phyloP scores from a whole-genome alignment of 2,888 invertebrate genomes.

The Metacarcinus magister region DNA sequence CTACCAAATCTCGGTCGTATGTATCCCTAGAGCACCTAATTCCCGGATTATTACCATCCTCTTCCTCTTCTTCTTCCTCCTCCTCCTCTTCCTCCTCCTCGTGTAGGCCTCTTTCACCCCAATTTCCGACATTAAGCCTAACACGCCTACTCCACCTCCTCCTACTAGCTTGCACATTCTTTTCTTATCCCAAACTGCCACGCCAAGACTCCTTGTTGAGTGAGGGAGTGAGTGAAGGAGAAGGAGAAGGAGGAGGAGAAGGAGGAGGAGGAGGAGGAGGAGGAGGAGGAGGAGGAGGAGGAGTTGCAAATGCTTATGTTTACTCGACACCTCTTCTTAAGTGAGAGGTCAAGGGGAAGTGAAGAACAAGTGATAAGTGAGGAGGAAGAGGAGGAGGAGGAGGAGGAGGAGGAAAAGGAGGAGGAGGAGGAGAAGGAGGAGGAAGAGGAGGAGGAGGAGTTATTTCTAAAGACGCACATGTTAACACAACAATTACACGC shows the following conservation, averaged over 20 bases:
- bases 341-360: slow-evolving; percentile 1
- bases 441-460: background rate
- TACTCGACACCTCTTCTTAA: slow-evolving; percentile 41
- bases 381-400: background rate
- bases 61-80: slow-evolving; percentile 26
- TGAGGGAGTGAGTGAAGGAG: background rate
- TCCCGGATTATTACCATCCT: background rate
- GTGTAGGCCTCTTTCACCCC: slow-evolving; percentile 1
- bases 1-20: background rate
- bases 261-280: background rate
- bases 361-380: background rate
- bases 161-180: background rate
- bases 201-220: background rate
- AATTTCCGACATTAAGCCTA: slow-evolving; percentile 41
- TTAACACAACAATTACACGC: background rate
- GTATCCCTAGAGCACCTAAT: background rate
- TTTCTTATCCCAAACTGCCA: background rate
- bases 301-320: slow-evolving; percentile 40
- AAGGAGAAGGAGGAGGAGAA: background rate
- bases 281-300: too few relatives aligned
- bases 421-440: background rate
- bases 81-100: slow-evolving; percentile 33
- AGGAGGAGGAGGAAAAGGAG: background rate
- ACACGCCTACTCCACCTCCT: background rate
- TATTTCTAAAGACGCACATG: background rate